Conservation (phyloP, 2,797 vertebrate species). For the Ctenosaura bakeri region DNA sequence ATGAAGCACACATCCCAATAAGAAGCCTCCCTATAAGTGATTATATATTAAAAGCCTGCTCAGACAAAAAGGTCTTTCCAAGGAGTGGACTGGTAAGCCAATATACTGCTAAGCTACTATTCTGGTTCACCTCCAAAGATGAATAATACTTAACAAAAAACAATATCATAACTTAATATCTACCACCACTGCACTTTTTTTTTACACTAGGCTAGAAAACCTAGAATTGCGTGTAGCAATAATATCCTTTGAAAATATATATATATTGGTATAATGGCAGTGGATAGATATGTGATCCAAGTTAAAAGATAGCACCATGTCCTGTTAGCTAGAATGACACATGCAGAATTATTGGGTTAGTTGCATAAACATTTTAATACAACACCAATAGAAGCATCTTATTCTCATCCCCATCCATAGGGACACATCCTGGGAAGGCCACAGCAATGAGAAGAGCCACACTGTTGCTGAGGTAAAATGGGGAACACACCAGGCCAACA, state of each 20-base stretch:
- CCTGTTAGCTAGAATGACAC: neutral
- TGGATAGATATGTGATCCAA: neutral
- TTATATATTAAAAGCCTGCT: no score
- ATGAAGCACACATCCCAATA: no score
- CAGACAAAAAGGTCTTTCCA: no score
- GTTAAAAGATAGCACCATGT: neutral
- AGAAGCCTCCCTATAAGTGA: no score
- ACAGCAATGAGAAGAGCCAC: no score
- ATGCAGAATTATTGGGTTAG: neutral
- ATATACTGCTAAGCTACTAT: neutral
- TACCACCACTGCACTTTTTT: neutral
- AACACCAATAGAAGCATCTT: neutral
- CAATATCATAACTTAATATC: neutral
- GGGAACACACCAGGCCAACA: neutral
- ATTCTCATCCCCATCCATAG: neutral
- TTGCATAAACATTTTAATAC: neutral
- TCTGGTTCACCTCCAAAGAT: neutral
- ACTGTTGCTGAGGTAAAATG: neutral
- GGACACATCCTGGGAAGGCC: neutral
- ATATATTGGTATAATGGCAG: neutral
- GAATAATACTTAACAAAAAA: neutral
- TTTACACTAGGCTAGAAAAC: neutral
- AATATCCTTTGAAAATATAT: neutral
- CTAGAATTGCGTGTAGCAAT: neutral
- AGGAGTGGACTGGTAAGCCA: no score